A percentile compares a stretch with the other conserved stretches of the same genome.
phyloP scores from a whole-genome alignment of 2,113 vertebrate genomes.

The Mobula birostris region DNA sequence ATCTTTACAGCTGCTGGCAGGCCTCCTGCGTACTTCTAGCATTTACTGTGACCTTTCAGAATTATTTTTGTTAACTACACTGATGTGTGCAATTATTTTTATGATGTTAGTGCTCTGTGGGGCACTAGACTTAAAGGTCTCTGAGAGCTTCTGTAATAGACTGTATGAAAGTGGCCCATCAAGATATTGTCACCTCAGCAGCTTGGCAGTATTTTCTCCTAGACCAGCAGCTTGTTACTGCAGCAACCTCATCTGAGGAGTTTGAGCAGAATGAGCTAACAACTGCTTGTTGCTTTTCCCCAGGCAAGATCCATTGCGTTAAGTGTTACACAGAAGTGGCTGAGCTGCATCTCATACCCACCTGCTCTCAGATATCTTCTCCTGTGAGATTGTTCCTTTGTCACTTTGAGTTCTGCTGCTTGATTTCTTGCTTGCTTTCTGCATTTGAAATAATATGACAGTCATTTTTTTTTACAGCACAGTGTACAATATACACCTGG shows the following conservation, averaged over 20 bases:
- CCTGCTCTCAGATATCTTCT: slow-evolving; percentile 53
- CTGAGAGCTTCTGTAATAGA: neutral
- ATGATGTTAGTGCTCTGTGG: neutral
- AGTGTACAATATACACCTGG: slow-evolving; percentile 32
- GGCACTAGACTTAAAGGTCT: neutral
- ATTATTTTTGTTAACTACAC: neutral
- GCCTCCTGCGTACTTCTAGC: neutral
- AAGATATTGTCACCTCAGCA: neutral
- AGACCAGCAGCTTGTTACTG: neutral
- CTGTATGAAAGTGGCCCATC: neutral
- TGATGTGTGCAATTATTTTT: slow-evolving; percentile 29
- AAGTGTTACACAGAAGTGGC: neutral
- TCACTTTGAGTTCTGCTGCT: slow-evolving; percentile 49
- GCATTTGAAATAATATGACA: slow-evolving; percentile 33
- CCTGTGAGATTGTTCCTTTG: slow-evolving; percentile 49
- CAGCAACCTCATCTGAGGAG: neutral
- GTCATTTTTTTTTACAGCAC: slow-evolving; percentile 37
- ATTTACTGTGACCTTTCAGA: slow-evolving; percentile 29
- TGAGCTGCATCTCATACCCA: slow-evolving; percentile 42
- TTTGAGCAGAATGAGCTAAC: slow-evolving; percentile 21
- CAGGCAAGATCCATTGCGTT: neutral
- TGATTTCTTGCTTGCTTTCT: slow-evolving; percentile 51
- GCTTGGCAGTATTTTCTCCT: neutral
- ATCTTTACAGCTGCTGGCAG: neutral
- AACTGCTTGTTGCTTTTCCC: neutral